Evolutionary conservation across 92 coral and sea anemone species (phyloP), one percentile per base, ranked within the genome.

Genomic region (Metridium senile): DNA sequence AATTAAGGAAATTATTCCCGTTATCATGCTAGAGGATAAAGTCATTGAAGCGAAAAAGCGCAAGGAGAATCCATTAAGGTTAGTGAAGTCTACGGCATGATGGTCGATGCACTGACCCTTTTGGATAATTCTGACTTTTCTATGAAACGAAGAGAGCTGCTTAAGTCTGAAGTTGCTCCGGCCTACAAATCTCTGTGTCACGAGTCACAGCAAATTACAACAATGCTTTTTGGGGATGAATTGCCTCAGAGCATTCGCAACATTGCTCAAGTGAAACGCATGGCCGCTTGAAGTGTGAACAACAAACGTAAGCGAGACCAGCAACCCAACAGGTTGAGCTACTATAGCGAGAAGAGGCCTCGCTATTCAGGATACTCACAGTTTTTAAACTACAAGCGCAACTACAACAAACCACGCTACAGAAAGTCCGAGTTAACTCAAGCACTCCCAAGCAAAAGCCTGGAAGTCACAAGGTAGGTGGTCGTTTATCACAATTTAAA

Each of bases 321-420:
- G 22, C 73, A 68, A 26, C 9, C 53, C 27, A 29, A 33, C 47
- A 68, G 51, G 51, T 7, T 16, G 51, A 45, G 51, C 51, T 45
- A 33, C 53, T 68, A 49, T 33, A 33, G 33, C 53, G 43, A 77
- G 56, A 68, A 59, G 13, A 66, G 17, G 58, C 45, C 28, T 33
- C 39, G 51, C 56, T 65, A 56, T n/a, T 31, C 58, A 47, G 57
- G 73, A 27, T 28, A 68, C 45, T 72, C 86, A 61, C 30, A 32
- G 70, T 72, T 65, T 76, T 66, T 83, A 62, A 77, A 77, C 84
- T 84, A 31, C 88, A 77, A 70, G 84, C 88, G 79, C 76, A 69
- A 62, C 57, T 76, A 34, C 57, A 66, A 75, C 61, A 76, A 66
- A 54, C 74, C 68, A 11, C 77, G 46, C 26, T 70, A 23, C 39